Base-by-base conservation (phyloP, 2,113 vertebrate species). In the Python bivittatus region DNA sequence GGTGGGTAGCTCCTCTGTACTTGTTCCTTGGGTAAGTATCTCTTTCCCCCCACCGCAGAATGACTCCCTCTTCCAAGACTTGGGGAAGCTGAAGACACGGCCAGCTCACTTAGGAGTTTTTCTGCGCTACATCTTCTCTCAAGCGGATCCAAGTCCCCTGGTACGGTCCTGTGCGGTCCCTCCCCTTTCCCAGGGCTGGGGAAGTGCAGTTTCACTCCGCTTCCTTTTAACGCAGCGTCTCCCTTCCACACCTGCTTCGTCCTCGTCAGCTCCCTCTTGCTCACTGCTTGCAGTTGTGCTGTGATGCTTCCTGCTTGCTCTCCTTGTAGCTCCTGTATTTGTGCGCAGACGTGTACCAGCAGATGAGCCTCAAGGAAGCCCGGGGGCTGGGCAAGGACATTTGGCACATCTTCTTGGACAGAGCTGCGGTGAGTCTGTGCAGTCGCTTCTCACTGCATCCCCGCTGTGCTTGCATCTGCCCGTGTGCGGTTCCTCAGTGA, bases 51-150 rank as follows among this genome's bases (percentile, higher is more conserved):
- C 61, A 6, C 20, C 64, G 12, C 95, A 99, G 99, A 98, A 98
- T 11, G 98, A 99, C 61, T 96, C 98, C 38, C 97, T 98, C 0
- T 99, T 99, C 97, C 99, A 99, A 97, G 99, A 99, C 92, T 96
- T 99, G 0, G 98, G 97, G 91, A 96, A 98, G 95, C 96, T 99
- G 72, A 99, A 99, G 93, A 96, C 97, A 0, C 98, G 98, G 0
- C 99, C 98, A 0, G 99, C 99, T 0, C 98, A 99, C 90, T 97
- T 99, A 94, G 98, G 97, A 0, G 98, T 99, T 6, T 99, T 99
- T 94, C 97, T 99, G 88, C 98, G 99, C 93, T 99, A 99, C 54
- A 97, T 99, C 96, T 98, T 99, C 96, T 98, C 98, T 15, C 99
- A 99, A 92, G 98, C 98, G 0, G 99, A 99, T 88, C 99, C 99